These are phyloP conservation scores for Microplitis mediator DNA, from an alignment of 1,140 invertebrate species.

Conservation along the genomic window DNA sequence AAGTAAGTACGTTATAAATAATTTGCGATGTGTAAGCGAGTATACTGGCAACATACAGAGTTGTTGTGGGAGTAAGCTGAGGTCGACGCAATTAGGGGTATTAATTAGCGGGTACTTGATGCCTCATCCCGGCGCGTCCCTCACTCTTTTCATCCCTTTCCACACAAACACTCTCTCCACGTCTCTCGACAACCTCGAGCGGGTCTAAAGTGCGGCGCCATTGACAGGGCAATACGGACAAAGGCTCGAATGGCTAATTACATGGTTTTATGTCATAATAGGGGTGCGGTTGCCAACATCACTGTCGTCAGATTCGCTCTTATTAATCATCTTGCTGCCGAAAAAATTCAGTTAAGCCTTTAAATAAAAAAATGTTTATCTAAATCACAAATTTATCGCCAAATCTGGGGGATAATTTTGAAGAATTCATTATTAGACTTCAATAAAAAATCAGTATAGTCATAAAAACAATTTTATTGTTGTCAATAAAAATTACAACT, in stretches of 20 bases:
- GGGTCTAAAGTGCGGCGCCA: constrained; percentile 34
- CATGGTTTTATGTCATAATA: constrained; percentile 33
- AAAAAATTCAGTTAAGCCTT: not conserved
- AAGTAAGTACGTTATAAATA: constrained; percentile 33
- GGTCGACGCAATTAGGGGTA: constrained; percentile 60
- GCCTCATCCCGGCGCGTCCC: constrained; percentile 8
- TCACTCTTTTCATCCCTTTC: not conserved
- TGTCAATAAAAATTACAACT: too few relatives aligned
- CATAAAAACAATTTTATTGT: too few relatives aligned
- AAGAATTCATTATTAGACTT: too few relatives aligned
- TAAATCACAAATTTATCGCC: too few relatives aligned
- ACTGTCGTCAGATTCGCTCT: constrained; percentile 5
- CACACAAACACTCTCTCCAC: constrained; percentile 24
- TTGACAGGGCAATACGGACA: constrained; percentile 37
- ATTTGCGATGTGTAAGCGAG: constrained; percentile 37
- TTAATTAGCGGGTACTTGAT: constrained; percentile 60
- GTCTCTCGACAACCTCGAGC: constrained; percentile 9
- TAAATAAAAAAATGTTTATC: too few relatives aligned
- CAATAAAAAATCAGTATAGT: too few relatives aligned
- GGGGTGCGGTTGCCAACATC: constrained; percentile 1
- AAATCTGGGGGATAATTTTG: too few relatives aligned
- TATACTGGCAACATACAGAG: constrained; percentile 42
- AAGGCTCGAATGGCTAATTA: constrained; percentile 38
- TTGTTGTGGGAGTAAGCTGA: constrained; percentile 31
- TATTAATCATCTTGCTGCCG: not conserved